Conservation (phyloP, 1,140 invertebrate species). For the Rhagoletis zephyria region DNA sequence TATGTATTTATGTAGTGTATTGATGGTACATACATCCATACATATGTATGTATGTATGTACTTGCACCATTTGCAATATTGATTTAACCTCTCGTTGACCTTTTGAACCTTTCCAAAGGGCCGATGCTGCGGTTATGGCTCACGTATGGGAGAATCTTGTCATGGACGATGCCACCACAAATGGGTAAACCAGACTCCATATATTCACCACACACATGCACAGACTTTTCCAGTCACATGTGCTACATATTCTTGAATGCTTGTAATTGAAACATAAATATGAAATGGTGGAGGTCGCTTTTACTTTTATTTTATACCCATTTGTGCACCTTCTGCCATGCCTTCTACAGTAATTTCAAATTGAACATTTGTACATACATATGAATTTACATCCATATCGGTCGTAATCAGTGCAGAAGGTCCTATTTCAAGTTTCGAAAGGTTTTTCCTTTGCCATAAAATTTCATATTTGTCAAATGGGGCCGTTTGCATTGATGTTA, state of each 20-base stretch:
- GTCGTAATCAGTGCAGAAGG: too few relatives aligned
- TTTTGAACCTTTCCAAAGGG: slow-evolving; percentile 77
- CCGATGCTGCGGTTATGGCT: slow-evolving; percentile 91
- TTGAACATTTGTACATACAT: background rate
- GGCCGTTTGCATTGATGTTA: too few relatives aligned
- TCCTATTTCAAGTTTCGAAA: too few relatives aligned
- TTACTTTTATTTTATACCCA: slow-evolving; percentile 14
- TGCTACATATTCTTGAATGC: background rate
- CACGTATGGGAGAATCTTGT: slow-evolving; percentile 91
- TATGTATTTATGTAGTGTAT: background rate
- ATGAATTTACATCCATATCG: too few relatives aligned
- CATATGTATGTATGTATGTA: background rate
- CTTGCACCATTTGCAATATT: background rate
- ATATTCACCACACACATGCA: background rate
- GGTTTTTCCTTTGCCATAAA: too few relatives aligned
- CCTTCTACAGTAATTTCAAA: too few relatives aligned
- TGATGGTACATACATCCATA: background rate
- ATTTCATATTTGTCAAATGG: too few relatives aligned
- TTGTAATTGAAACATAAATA: background rate
- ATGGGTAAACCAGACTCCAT: slow-evolving; percentile 75
- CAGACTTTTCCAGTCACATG: background rate
- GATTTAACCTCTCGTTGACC: slow-evolving; percentile 32
- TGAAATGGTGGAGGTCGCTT: slow-evolving; percentile 48
- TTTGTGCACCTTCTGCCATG: background rate
- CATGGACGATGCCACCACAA: slow-evolving; percentile 78